Percentiles rank a stretch among this genome's conserved stretches.
Conservation (phyloP, 2,888 invertebrate genomes). For the Dendrolimus houi region DNA sequence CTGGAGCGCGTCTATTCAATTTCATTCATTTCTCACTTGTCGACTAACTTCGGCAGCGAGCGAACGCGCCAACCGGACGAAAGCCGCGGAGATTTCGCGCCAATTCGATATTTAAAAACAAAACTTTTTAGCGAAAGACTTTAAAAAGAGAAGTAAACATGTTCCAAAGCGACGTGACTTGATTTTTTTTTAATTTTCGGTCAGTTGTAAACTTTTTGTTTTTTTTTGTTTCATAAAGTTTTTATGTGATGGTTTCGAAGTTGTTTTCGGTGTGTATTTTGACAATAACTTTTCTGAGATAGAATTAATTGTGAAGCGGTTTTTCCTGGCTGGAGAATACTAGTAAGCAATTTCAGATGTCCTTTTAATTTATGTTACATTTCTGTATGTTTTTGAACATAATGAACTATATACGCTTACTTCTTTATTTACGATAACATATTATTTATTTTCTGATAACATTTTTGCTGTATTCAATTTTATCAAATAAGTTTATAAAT, state of each 20-base stretch:
- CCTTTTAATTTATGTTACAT: too few species aligned
- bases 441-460: too few species aligned
- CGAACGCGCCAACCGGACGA: constrained; percentile 31
- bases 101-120: constrained; percentile 16
- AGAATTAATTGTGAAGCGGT: not conserved
- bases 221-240: not conserved
- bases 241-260: not conserved
- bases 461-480: too few species aligned
- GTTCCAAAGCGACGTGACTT: constrained; percentile 38
- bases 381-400: too few species aligned
- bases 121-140: constrained; percentile 13
- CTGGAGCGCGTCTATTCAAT: not conserved
- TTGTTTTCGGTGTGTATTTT: not conserved
- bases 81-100: constrained; percentile 15
- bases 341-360: not conserved
- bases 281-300: not conserved
- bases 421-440: too few species aligned
- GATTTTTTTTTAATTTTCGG: constrained; percentile 6
- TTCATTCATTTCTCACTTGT: constrained; percentile 39
- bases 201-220: not conserved
- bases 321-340: not conserved
- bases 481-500: too few species aligned
- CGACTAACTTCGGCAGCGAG: constrained; percentile 34
- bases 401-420: too few species aligned
- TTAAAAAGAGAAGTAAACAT: constrained; percentile 26